Evolutionary conservation across 2,797 vertebrate species (phyloP).

Genomic region (Basileuterus tristriatus): DNA sequence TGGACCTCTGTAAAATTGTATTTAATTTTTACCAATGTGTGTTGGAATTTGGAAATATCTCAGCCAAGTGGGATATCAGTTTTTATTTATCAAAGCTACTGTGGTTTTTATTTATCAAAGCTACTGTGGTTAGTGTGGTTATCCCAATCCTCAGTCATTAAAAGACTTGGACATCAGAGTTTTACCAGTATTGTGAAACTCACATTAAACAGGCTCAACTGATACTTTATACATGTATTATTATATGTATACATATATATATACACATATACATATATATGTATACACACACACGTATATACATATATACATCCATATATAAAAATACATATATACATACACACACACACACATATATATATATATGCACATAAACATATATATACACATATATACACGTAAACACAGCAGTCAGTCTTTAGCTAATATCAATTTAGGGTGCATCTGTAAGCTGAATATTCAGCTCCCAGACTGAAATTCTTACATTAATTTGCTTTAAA

Average conservation of each 20-base stretch:
- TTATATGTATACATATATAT: neutral
- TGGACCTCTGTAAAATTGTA: neutral
- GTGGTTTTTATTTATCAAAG: neutral
- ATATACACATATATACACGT: neutral
- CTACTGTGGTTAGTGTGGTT: neutral
- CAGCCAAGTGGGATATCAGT: neutral
- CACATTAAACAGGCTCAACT: neutral
- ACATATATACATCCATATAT: no score
- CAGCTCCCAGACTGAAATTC: neutral
- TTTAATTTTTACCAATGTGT: neutral
- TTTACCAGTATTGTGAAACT: neutral
- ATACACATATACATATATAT: no score
- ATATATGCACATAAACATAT: no score
- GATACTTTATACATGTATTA: neutral
- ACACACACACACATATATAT: no score
- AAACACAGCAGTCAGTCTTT: neutral
- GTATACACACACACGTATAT: no score
- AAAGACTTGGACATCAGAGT: neutral
- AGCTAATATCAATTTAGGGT: neutral
- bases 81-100: neutral
- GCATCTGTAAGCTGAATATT: neutral
- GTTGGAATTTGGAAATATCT: neutral
- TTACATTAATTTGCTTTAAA: neutral
- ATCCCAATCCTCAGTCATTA: neutral
- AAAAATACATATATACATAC: no score